Conservation (phyloP, 1,140 invertebrate genomes). For the Drosophila lowei region DNA sequence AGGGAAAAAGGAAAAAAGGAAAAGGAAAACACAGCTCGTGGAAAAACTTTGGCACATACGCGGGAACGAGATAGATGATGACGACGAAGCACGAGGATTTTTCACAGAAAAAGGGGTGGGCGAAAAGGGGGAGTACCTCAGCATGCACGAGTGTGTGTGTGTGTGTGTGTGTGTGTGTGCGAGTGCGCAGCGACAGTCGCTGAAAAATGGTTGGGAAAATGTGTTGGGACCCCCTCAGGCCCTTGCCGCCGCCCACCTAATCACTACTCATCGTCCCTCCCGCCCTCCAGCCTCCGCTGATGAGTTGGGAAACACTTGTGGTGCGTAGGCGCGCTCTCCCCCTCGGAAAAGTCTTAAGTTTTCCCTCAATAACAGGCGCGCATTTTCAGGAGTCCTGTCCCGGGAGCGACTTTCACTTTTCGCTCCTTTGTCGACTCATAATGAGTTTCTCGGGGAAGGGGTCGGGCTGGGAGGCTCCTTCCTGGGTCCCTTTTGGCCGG, state of each 20-base stretch:
- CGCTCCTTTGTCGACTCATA: slow-evolving; percentile 52
- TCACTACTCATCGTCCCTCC: no score
- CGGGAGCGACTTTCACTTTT: slow-evolving; percentile 70
- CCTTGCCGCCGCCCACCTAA: not conserved
- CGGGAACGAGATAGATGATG: slow-evolving; percentile 69
- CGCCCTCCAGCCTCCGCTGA: not conserved
- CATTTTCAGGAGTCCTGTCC: slow-evolving; percentile 36
- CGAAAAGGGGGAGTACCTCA: slow-evolving; percentile 26
- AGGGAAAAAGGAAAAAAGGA: no score
- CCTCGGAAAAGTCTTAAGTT: not conserved
- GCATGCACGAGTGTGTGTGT: slow-evolving; percentile 19
- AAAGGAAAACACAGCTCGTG: slow-evolving; percentile 62
- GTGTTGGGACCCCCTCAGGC: no score
- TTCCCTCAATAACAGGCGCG: not conserved
- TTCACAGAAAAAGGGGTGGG: not conserved
- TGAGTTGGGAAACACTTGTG: slow-evolving; percentile 59
- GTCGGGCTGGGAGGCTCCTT: slow-evolving; percentile 27
- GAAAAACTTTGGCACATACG: slow-evolving; percentile 73
- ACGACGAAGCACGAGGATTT: slow-evolving; percentile 32
- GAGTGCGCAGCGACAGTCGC: slow-evolving; percentile 52
- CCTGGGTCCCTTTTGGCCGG: slow-evolving; percentile 10
- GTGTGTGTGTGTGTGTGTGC: slow-evolving; percentile 21
- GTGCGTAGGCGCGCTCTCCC: slow-evolving; percentile 21
- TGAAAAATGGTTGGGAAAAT: slow-evolving; percentile 47
- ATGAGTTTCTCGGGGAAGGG: slow-evolving; percentile 47